Percentiles rank a stretch among this genome's conserved stretches.
phyloP scores from a whole-genome alignment of 2,113 vertebrate genomes.

The Bombycilla garrulus region DNA sequence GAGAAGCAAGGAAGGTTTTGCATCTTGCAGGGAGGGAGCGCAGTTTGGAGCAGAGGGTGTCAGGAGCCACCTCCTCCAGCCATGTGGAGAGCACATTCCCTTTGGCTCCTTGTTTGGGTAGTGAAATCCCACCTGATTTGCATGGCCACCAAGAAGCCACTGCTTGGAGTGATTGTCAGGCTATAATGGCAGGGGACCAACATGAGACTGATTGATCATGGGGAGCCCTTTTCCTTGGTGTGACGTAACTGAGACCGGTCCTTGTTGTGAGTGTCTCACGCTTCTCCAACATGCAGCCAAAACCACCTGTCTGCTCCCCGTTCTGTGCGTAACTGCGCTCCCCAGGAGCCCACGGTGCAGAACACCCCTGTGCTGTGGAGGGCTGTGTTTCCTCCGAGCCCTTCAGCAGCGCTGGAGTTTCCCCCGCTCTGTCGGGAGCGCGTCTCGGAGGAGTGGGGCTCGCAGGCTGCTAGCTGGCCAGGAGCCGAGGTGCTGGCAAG shows the following conservation, averaged over 20 bases:
- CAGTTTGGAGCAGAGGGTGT: not conserved
- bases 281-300: not conserved
- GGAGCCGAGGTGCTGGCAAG: not conserved
- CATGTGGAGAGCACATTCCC: not conserved
- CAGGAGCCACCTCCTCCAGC: not conserved
- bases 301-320: not conserved
- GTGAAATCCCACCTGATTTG: not conserved
- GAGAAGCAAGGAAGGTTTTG: not conserved
- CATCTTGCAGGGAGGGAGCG: not conserved
- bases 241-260: not conserved
- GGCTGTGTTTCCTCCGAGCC: rapidly evolving
- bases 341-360: not conserved
- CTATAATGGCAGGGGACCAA: not conserved
- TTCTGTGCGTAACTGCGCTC: rapidly evolving
- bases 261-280: rapidly evolving
- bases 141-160: not conserved
- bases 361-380: not conserved
- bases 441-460: not conserved
- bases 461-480: not conserved
- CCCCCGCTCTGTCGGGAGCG: rapidly evolving
- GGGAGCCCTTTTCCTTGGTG: not conserved
- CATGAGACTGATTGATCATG: rapidly evolving
- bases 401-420: rapidly evolving
- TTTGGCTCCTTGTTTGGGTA: rapidly evolving
- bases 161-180: not conserved